A percentile compares a stretch with the other conserved stretches of the same genome.
phyloP scores from a whole-genome alignment of 2,888 invertebrate species.

The Melieria omissa region DNA sequence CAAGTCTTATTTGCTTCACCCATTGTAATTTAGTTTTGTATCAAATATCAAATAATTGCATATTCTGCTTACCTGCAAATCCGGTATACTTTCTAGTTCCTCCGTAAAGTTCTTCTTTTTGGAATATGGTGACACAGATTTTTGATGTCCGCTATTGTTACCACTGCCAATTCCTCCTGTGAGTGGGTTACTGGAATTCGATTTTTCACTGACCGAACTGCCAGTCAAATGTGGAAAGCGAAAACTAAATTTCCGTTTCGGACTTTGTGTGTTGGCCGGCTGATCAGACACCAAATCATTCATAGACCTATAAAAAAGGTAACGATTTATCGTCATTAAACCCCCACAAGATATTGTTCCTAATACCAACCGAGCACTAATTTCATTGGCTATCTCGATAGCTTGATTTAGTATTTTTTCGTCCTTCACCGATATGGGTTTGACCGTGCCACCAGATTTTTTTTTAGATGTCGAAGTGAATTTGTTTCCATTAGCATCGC shows the following conservation, averaged over 20 bases:
- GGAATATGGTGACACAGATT: constrained; percentile 63
- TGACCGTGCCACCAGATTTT: constrained; percentile 72
- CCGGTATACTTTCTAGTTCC: constrained; percentile 85
- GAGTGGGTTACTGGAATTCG: constrained; percentile 11
- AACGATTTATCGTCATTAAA: neutral
- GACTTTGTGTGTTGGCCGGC: constrained; percentile 73
- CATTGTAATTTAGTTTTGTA: too few species aligned
- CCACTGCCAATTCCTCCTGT: constrained; percentile 43
- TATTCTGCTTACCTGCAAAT: constrained; percentile 79
- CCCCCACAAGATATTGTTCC: constrained; percentile 43
- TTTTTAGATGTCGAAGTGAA: constrained; percentile 50
- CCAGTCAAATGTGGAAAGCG: constrained; percentile 72
- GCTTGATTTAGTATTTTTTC: constrained; percentile 91
- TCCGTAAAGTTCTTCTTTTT: constrained; percentile 87
- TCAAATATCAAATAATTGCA: too few species aligned
- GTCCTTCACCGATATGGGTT: constrained; percentile 93
- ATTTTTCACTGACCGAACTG: constrained; percentile 54
- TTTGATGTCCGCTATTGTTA: constrained; percentile 57
- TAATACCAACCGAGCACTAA: constrained; percentile 75
- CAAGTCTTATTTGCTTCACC: too few species aligned
- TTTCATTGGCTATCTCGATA: constrained; percentile 91
- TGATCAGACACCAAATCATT: constrained; percentile 70
- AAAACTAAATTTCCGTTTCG: constrained; percentile 82
- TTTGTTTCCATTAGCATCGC: constrained; percentile 60
- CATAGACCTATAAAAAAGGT: constrained; percentile 68